Conservation (phyloP, 2,797 vertebrate species). For the Gobionotothen gibberifrons region DNA sequence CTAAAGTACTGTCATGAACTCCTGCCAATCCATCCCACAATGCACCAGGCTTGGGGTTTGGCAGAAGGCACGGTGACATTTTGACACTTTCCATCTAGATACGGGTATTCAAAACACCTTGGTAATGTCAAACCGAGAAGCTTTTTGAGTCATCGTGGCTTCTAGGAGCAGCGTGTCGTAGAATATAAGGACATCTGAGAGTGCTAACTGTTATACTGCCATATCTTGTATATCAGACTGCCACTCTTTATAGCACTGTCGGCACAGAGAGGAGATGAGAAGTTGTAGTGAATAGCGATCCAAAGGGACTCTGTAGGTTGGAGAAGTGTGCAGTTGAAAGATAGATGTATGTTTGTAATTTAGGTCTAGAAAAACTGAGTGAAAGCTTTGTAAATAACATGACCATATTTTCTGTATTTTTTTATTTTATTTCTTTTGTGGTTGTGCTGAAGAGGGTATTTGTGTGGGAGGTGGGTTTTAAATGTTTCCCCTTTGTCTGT, state of each 20-base stretch:
- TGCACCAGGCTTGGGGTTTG: constrained; percentile 28
- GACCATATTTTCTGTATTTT: constrained; percentile 59
- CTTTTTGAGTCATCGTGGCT: constrained; percentile 22
- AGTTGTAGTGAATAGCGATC: constrained; percentile 63
- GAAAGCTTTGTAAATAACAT: constrained; percentile 80
- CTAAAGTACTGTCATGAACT: constrained; percentile 38
- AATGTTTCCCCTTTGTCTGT: constrained; percentile 70
- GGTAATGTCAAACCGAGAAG: constrained; percentile 49
- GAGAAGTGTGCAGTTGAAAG: constrained; percentile 69
- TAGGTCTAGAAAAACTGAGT: constrained; percentile 70
- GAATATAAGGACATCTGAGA: constrained; percentile 31
- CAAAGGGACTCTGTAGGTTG: constrained; percentile 81
- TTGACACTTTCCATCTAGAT: constrained; percentile 46
- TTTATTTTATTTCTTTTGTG: constrained; percentile 56
- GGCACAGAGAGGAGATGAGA: constrained; percentile 52
- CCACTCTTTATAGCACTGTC: constrained; percentile 47
- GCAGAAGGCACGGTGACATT: constrained; percentile 15
- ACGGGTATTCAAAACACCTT: constrained; percentile 58
- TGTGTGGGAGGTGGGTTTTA: constrained; percentile 77
- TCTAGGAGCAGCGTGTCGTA: constrained; percentile 48
- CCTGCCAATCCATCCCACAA: constrained; percentile 36
- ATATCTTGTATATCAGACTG: constrained; percentile 49
- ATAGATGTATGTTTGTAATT: constrained; percentile 75
- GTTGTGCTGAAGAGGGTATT: constrained; percentile 77
- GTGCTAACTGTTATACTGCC: constrained; percentile 40